These are phyloP conservation scores for Cathartes aura DNA, from an alignment of 2,113 vertebrate species.

Conservation along the genomic window DNA sequence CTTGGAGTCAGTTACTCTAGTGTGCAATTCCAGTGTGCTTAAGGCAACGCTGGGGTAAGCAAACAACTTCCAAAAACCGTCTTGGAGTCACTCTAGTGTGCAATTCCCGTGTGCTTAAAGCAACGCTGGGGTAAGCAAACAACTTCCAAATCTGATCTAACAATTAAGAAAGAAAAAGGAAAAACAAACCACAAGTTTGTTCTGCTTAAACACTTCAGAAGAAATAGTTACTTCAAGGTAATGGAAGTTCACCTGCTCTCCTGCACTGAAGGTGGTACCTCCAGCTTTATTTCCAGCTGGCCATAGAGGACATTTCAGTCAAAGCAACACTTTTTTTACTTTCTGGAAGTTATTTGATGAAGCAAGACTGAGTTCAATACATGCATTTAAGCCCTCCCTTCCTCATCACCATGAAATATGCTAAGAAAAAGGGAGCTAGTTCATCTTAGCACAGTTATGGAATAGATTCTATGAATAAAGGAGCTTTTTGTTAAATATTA, in stretches of 20 bases:
- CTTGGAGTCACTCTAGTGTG: neutral
- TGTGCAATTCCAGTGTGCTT: neutral
- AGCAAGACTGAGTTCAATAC: neutral
- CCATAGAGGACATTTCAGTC: neutral
- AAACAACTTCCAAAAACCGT: neutral
- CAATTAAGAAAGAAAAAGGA: neutral
- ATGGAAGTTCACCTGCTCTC: neutral
- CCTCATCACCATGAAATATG: neutral
- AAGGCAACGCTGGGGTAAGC: neutral
- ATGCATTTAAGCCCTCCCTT: neutral
- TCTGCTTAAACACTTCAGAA: neutral
- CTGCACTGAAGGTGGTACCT: neutral
- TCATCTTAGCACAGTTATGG: neutral
- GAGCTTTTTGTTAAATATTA: neutral
- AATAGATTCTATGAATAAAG: neutral
- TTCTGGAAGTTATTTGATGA: neutral
- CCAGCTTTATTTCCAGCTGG: neutral
- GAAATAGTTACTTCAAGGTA: neutral
- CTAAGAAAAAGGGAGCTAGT: neutral
- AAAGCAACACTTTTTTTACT: neutral
- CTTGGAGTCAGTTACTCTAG: neutral
- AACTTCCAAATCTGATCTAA: neutral
- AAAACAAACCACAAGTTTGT: neutral
- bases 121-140: neutral
- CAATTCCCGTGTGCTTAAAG: neutral